Evolutionary conservation across 2,797 vertebrate species (phyloP), one percentile per base, ranked within the genome.

Genomic region (Simalia tracyae): DNA sequence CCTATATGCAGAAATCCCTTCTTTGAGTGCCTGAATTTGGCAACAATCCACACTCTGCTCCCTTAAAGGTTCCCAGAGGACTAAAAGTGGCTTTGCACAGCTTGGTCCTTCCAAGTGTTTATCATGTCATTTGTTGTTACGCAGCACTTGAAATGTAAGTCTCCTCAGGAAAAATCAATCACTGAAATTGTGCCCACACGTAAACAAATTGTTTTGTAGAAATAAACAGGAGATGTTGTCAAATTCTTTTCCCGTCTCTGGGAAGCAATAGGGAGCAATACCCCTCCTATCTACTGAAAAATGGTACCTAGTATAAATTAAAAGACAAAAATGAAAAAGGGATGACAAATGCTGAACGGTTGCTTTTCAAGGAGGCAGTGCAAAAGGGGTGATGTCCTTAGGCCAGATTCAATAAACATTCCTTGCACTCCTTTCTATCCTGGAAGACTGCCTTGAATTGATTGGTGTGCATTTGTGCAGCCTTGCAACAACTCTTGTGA

Each of bases 381-480:
- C 28, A 60, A 61, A 66, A 61, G 42, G 24, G 60, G 11, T 84
- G 28, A 24, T 92, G 1, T 89, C 72, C 84, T 0, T 84, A 64
- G 61, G 4, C 81, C 85, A 90, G 5, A 87, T 94, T 94, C 92
- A 92, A 93, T 94, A 94, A 93, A 84, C 86, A 57, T 4, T 86
- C 56, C 36, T 86, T 84, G 63, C 9, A 59, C 9, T 76, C 31
- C 46, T 84, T 61, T 85, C 86, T 11, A 4, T 72, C 59, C 84
- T 91, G 5, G 22, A 72, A 87, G 1, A 36, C 57, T 88, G 84
- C 15, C 15, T 60, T 91, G 36, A 85, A 89, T 87, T 76, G 56
- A 91, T 91, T 59, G 26, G 26, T 89, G 14, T 93, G 10, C 10
- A 3, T 89, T 81, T 42, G 36, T 92, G 46, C 89, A 87, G 84